Evolutionary conservation across 2,113 vertebrate genomes (phyloP), one percentile per base, ranked within the genome.

Genomic region (Ifrita kowaldi): DNA sequence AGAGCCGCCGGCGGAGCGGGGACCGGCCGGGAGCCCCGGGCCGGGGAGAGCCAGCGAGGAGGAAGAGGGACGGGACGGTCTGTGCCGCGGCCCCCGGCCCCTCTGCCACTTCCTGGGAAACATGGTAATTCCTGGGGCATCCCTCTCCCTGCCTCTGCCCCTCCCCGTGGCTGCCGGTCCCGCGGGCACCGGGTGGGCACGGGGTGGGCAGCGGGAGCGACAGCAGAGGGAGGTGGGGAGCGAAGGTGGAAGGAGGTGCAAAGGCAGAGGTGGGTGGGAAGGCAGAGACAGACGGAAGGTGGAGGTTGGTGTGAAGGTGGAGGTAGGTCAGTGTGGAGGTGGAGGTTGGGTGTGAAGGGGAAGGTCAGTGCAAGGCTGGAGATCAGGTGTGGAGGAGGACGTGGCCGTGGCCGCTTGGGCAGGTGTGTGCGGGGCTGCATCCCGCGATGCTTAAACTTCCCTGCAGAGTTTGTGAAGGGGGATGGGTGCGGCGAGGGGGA

Each of bases 51-150:
- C 67, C 55, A 57, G 64, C 33, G 62, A 73, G 49, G 11, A 78
- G 77, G 44, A 92, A 30, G 84, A 73, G 81, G 94, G 74, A 84
- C 50, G 79, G 89, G 71, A 39, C 50, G 13, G 71, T n/a, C 8
- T 22, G 56, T 81, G 41, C 80, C 32, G 46, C 53, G 33, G 92
- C 39, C 73, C 81, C 65, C 47, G 68, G 59, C 44, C 73, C 81
- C 78, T 60, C 77, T 19, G 57, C 84, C 91, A 7, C 85, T 74
- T 76, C 89, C 91, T 60, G 13, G 41, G 65, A 39, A 87, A 46
- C 78, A 94, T 94, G 96, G 96, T 95, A 94, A 95, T 12, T 60
- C 81, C 93, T 60, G 78, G 53, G 78, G 47, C 47, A 75, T 60
- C 87, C 68, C 60, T 17, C 44, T 67, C 33, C 44, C 33, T 17